These are phyloP conservation scores for Alcedo quadribrachys DNA, from an alignment of 2,797 vertebrate species.

Conservation along the genomic window DNA sequence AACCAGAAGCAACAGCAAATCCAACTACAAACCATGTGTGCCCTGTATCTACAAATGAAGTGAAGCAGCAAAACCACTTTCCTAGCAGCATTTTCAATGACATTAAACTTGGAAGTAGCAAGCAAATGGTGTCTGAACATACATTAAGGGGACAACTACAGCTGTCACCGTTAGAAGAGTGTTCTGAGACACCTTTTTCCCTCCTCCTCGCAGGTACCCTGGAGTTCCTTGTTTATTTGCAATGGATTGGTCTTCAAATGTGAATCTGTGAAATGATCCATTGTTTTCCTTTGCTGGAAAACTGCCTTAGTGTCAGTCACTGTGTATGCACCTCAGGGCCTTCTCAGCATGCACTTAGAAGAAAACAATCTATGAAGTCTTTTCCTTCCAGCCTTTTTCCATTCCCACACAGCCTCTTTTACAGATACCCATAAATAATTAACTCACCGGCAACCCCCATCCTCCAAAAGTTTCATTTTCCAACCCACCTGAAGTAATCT, in stretches of 20 bases:
- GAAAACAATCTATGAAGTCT: neutral
- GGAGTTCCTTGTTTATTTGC: neutral
- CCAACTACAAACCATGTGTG: neutral
- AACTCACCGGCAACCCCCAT: neutral
- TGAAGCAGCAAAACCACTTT: neutral
- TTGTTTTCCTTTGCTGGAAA: neutral
- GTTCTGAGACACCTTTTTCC: neutral
- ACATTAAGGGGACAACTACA: neutral
- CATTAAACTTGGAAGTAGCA: neutral
- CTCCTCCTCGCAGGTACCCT: neutral
- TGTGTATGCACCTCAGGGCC: neutral
- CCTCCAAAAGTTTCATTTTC: neutral
- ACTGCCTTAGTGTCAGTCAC: neutral
- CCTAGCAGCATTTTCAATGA: neutral
- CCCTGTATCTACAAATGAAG: neutral
- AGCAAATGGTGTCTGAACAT: neutral
- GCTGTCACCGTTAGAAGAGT: neutral
- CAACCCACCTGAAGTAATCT: neutral
- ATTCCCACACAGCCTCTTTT: neutral
- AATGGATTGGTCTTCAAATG: neutral
- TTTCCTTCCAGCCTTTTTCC: neutral
- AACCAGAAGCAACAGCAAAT: constrained; percentile 4
- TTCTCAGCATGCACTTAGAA: neutral
- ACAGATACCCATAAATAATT: neutral
- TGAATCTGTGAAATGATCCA: too few relatives aligned